phyloP scores from a whole-genome alignment of 2,888 invertebrate species.

The Portevinia maculata region DNA sequence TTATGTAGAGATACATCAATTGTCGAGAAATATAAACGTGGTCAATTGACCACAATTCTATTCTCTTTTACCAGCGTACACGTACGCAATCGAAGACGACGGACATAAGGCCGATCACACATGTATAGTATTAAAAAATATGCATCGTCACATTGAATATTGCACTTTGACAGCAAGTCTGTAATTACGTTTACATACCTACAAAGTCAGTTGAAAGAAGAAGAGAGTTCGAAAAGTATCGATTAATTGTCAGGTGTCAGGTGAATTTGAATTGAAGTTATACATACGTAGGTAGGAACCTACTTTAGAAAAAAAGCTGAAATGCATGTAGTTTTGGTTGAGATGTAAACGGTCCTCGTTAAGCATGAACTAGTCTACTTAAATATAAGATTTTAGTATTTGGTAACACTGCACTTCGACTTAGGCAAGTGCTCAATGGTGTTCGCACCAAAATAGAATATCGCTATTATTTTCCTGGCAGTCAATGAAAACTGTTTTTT shows the following conservation, averaged over 20 bases:
- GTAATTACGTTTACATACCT: slow-evolving; percentile 70
- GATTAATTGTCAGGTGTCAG: slow-evolving; percentile 36
- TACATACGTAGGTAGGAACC: no score
- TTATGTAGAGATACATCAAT: slow-evolving; percentile 18
- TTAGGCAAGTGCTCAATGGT: no score
- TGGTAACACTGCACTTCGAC: no score
- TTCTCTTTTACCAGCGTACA: slow-evolving; percentile 6
- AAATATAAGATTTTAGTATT: no score
- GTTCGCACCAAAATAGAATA: no score
- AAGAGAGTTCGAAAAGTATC: slow-evolving; percentile 22
- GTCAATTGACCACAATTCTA: slow-evolving; percentile 58
- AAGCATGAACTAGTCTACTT: no score
- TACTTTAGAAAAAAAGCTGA: background rate
- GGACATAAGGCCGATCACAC: slow-evolving; percentile 29
- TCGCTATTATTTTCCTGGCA: no score
- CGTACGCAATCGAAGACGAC: slow-evolving; percentile 8
- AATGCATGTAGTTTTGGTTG: background rate
- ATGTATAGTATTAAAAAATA: slow-evolving; percentile 57
- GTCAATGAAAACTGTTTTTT: no score
- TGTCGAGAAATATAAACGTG: slow-evolving; percentile 49
- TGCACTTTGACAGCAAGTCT: slow-evolving; percentile 61
- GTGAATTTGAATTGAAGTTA: no score
- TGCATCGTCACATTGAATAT: slow-evolving; percentile 72
- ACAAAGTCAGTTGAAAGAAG: slow-evolving; percentile 53
- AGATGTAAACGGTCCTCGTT: background rate